phyloP scores from a whole-genome alignment of 2,113 vertebrate genomes.

The Paracanthobrama guichenoti region DNA sequence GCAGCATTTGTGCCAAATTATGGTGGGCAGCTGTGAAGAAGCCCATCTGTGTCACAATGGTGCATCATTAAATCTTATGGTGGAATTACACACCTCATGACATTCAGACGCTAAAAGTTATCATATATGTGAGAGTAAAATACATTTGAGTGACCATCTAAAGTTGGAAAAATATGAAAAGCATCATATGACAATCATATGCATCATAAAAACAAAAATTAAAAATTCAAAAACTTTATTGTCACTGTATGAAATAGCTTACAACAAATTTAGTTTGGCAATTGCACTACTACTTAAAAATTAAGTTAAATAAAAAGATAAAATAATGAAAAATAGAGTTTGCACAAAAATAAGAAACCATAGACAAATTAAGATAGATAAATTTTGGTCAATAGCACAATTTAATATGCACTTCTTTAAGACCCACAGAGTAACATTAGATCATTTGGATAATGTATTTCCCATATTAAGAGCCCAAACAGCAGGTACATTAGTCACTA shows the following conservation, averaged over 20 bases:
- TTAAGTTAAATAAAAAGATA: neutral
- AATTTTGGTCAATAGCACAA: neutral
- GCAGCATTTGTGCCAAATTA: constrained; percentile 1
- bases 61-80: constrained; percentile 1
- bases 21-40: neutral
- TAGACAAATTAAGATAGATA: no score
- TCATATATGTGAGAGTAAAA: neutral
- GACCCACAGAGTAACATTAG: neutral
- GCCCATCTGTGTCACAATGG: constrained; percentile 26
- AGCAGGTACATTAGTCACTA: no score
- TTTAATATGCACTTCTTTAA: neutral
- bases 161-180: neutral
- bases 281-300: neutral
- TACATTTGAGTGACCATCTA: neutral
- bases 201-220: neutral
- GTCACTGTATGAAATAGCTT: neutral
- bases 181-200: neutral
- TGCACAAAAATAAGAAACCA: neutral
- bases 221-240: neutral
- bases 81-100: neutral
- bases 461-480: no score
- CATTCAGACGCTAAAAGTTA: neutral
- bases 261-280: neutral
- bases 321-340: neutral
- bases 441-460: neutral